These are phyloP conservation scores for Loxodonta africana DNA, from an alignment of 2,113 vertebrate species.

Conservation along the genomic window DNA sequence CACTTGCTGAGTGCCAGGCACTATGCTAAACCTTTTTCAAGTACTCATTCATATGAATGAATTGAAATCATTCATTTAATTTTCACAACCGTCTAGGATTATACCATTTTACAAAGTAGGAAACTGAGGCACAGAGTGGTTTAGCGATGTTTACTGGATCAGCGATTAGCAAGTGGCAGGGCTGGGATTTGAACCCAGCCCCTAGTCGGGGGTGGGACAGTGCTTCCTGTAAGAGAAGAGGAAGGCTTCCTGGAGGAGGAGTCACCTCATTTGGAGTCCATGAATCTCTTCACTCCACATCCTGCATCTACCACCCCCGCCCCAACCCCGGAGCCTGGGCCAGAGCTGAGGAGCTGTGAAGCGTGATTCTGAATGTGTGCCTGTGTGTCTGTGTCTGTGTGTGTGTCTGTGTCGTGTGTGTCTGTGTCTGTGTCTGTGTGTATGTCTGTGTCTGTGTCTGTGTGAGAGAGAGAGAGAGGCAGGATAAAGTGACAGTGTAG, in stretches of 20 bases:
- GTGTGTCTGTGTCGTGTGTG: neutral
- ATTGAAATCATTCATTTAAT: neutral
- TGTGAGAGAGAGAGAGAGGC: neutral
- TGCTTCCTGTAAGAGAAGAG: neutral
- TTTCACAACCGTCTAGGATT: neutral
- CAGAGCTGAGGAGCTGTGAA: neutral
- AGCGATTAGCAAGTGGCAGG: neutral
- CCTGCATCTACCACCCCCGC: neutral
- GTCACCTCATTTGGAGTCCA: neutral
- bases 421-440: neutral
- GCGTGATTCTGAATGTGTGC: neutral
- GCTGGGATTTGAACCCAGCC: neutral
- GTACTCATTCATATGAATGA: neutral
- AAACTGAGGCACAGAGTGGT: neutral
- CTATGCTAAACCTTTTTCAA: neutral
- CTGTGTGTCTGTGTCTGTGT: no score
- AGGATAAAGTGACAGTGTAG: neutral
- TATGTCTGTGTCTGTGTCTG: neutral
- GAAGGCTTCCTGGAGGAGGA: neutral
- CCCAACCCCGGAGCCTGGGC: neutral
- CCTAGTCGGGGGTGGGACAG: neutral
- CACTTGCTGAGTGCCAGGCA: neutral
- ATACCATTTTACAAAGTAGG: neutral
- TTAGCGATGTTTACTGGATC: neutral
- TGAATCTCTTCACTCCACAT: accelerated